Conservation (phyloP, 2,113 vertebrate species). For the Micromys minutus region DNA sequence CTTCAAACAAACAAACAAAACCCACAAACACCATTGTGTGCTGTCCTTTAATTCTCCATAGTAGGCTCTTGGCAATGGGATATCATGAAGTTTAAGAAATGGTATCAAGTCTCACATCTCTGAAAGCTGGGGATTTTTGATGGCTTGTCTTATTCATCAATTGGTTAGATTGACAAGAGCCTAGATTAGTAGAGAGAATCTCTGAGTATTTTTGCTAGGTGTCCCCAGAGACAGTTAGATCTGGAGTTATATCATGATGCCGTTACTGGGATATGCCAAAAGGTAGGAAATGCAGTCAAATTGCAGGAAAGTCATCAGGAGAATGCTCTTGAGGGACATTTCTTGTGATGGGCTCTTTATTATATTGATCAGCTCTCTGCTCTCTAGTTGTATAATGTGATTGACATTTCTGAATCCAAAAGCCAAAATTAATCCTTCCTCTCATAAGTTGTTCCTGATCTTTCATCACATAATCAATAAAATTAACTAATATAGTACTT, state of each 20-base stretch:
- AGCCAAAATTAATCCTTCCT: not conserved
- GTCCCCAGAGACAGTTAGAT: not conserved
- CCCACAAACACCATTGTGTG: not conserved
- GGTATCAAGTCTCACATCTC: not conserved
- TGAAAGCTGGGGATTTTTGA: not conserved
- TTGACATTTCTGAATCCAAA: not conserved
- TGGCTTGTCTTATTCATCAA: not conserved
- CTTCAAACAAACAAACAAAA: not conserved
- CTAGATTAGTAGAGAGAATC: not conserved
- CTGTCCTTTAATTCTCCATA: not conserved
- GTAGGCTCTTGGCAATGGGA: not conserved
- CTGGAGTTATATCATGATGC: not conserved
- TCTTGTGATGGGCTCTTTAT: not conserved
- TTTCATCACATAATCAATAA: not conserved
- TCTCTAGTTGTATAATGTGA: not conserved
- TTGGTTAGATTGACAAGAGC: not conserved
- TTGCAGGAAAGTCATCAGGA: not conserved
- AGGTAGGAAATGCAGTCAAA: not conserved
- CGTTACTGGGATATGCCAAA: not conserved
- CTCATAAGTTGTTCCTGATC: not conserved
- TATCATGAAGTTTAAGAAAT: conserved; percentile 7
- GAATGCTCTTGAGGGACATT: not conserved
- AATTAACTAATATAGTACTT: not conserved
- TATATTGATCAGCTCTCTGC: not conserved
- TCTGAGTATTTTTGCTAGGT: not conserved